These are phyloP conservation scores for Sesamia inferens DNA, from an alignment of 2,888 invertebrate species.

Conservation along the genomic window DNA sequence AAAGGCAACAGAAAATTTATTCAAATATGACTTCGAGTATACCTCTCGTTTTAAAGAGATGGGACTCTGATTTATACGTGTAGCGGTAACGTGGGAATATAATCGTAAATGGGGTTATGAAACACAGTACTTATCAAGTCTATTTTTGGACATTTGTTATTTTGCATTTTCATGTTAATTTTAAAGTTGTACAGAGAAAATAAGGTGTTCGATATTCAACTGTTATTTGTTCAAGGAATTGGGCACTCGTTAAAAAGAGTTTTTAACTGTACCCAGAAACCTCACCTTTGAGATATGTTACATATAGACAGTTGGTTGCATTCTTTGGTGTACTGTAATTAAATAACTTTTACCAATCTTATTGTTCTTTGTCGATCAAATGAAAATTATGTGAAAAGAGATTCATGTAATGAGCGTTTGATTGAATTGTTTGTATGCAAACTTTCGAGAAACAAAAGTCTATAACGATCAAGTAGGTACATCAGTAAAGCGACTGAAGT, in stretches of 20 bases:
- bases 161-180: conserved; percentile 5
- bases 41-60: conserved; percentile 59
- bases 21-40: conserved; percentile 54
- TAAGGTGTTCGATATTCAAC: conserved; percentile 6
- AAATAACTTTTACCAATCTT: neutral
- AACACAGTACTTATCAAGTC: conserved; percentile 43
- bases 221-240: conserved; percentile 29
- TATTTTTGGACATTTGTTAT: conserved; percentile 17
- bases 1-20: conserved; percentile 61
- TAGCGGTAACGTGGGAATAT: conserved; percentile 43
- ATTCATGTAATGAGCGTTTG: neutral
- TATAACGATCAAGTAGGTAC: conserved; percentile 27
- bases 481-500: conserved; percentile 27
- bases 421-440: neutral
- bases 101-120: conserved; percentile 41
- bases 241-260: conserved; percentile 25
- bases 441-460: conserved; percentile 6
- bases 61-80: conserved; percentile 51
- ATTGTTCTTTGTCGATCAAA: neutral
- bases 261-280: conserved; percentile 4
- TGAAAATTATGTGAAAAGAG: neutral
- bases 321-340: conserved; percentile 10
- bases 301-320: neutral
- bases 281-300: conserved; percentile 2
- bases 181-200: conserved; percentile 14